Base-by-base conservation (phyloP, 2,888 invertebrate species). In the Cepaea hortensis region DNA sequence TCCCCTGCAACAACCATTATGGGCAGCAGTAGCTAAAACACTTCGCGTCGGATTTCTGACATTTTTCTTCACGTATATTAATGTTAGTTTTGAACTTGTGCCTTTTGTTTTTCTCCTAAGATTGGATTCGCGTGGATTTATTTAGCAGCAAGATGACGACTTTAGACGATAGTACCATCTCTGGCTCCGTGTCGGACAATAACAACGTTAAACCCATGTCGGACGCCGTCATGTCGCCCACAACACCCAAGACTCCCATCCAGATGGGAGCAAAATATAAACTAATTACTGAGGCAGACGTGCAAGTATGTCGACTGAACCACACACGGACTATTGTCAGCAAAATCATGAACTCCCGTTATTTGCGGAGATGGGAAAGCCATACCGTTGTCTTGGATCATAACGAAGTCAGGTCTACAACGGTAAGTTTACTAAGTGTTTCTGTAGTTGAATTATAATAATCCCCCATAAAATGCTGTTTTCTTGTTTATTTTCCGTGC, bases 261-360 rank as follows among this genome's bases (percentile, higher is more conserved):
- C 75, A 85, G 48, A 70, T 50, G 55, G 94, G 94, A 62, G 94
- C 95, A 75, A 94, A 93, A 89, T 95, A 96, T 94, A 97, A 96
- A 93, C 95, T 97, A 76, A 95, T 97, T 81, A 95, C 96, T 23
- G 97, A 97, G 91, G 97, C 97, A 3, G 96, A 96, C 89, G 95
- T 97, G 72, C 96, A 96, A 92, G 96, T 97, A 88, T 97, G 97
- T 95, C 96, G 96, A 92, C 95, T 97, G 90, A 96, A 97, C 91
- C 97, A 97, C 94, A 96, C 96, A 5, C 95, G 96, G 90, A 97
- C 97, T 68, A 96, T 97, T 87, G 96, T 97, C 89, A 96, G 96
- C 94, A 97, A 97, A 95, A 96, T 97, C 90, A 95, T 97, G 91
- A 96, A 96, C 85, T 96, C 97, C 89, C 96, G 97, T 94, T 97